Base-by-base conservation (phyloP, 2,797 vertebrate species). In the Argyrosomus regius region DNA sequence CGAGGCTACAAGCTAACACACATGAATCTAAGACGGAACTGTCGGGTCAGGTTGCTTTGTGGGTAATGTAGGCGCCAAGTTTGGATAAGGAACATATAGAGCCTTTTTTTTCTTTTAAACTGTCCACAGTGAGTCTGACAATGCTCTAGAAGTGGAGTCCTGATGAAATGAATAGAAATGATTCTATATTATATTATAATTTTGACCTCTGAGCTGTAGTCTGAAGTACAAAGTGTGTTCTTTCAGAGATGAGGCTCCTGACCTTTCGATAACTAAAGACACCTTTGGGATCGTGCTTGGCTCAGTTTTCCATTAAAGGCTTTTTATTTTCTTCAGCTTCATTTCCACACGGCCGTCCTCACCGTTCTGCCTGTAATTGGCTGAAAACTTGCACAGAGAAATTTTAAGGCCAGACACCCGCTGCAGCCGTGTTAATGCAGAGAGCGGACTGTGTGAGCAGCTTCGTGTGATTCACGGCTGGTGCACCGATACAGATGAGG, bases 401-500 rank as follows among this genome's bases (percentile, higher is more conserved):
- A 0, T 79, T 52, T 48, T 17, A 60, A 53, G 73, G 46, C 61
- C 64, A 84, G 72, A 61, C 75, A 12, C 31, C 22, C 41, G 22
- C 67, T 45, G 58, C 60, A 53, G 70, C 53, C 11, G 60, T 0
- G 67, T 61, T 72, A 43, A 78, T 56, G 77, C 83, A 41, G 80
- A 63, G 77, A 64, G 62, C 8, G 57, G 53, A 41, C 50, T 18
- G 61, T 61, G 77, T 53, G 83, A 81, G 80, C 64, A 60, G 73
- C 66, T 81, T 77, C 8, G 58, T 54, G 63, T 65, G 87, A 82
- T 58, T 79, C 85, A 69, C 49, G 18, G 73, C 81, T 80, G 81
- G 56, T 78, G 84, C 80, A 24, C 79, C 28, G 84, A 75, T 89
- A 67, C 80, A 86, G 86, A 89, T 81, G 79, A 71, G 88, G 69